phyloP scores from a whole-genome alignment of 2,113 vertebrate genomes.

The Saguinus imperator region DNA sequence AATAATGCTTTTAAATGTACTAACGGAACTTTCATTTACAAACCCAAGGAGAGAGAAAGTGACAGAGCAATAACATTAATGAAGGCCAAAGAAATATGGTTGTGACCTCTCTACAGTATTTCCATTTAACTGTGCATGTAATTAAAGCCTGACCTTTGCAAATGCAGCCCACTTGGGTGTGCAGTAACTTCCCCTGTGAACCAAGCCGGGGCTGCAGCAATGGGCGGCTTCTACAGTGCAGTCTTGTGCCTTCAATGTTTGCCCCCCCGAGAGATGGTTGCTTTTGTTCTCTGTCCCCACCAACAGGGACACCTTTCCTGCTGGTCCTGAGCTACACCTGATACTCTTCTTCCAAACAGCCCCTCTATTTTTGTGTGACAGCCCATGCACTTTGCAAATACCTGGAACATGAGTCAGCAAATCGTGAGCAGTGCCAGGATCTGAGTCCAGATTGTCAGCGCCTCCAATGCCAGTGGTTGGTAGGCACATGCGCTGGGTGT shows the following conservation, averaged over 20 bases:
- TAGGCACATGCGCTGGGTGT: accelerated
- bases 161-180: conserved; percentile 27
- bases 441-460: not conserved
- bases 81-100: conserved; percentile 74
- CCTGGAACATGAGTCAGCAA: not conserved
- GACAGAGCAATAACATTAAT: conserved; percentile 81
- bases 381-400: not conserved
- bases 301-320: not conserved
- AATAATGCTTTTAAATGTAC: conserved; percentile 62
- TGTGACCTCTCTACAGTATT: conserved; percentile 75
- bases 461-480: accelerated
- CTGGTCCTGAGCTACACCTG: not conserved
- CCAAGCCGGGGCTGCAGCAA: not conserved
- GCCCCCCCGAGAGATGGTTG: not conserved
- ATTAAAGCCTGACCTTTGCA: conserved; percentile 81
- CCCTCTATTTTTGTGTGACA: not conserved
- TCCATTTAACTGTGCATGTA: conserved; percentile 78
- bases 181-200: conserved; percentile 15
- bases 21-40: conserved; percentile 55
- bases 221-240: not conserved
- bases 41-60: conserved; percentile 69
- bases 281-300: not conserved
- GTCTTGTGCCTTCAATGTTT: not conserved
- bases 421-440: not conserved
- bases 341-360: not conserved